These are phyloP conservation scores for Cariama cristata DNA, from an alignment of 2,113 vertebrate genomes.

Conservation along the genomic window DNA sequence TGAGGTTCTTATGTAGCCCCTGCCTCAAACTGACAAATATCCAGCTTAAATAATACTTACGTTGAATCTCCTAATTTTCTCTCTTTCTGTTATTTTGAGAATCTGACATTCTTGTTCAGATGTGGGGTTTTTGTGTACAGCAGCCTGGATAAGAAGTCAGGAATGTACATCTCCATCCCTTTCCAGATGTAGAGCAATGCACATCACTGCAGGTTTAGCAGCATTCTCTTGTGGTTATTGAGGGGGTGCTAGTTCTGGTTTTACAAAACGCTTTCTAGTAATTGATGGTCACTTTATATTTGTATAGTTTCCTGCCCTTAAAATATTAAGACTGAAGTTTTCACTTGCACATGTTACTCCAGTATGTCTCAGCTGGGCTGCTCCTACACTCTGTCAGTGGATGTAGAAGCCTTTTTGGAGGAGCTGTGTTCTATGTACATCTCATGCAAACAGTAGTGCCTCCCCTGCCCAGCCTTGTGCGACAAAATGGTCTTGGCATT, in stretches of 20 bases:
- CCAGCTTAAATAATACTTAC: background rate
- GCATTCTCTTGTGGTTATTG: background rate
- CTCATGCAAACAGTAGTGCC: fast-evolving
- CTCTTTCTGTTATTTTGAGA: background rate
- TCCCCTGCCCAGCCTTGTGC: background rate
- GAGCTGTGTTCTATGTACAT: background rate
- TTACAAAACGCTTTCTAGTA: background rate
- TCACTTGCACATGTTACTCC: background rate
- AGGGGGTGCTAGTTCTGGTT: background rate
- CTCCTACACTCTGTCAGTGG: background rate
- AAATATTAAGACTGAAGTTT: background rate
- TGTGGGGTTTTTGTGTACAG: background rate
- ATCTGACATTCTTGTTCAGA: background rate
- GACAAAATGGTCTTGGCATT: background rate
- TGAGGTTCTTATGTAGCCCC: background rate
- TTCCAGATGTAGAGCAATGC: background rate
- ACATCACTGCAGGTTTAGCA: background rate
- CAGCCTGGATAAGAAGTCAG: background rate
- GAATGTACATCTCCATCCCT: background rate
- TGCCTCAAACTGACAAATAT: background rate
- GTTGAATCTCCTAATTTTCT: background rate
- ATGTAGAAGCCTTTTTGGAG: background rate
- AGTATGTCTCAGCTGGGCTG: background rate
- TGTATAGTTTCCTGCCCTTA: background rate
- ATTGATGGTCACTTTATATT: background rate